Percentiles rank a stretch among this genome's conserved stretches.
Conservation (phyloP, 2,888 invertebrate genomes). For the Unio pictorum region DNA sequence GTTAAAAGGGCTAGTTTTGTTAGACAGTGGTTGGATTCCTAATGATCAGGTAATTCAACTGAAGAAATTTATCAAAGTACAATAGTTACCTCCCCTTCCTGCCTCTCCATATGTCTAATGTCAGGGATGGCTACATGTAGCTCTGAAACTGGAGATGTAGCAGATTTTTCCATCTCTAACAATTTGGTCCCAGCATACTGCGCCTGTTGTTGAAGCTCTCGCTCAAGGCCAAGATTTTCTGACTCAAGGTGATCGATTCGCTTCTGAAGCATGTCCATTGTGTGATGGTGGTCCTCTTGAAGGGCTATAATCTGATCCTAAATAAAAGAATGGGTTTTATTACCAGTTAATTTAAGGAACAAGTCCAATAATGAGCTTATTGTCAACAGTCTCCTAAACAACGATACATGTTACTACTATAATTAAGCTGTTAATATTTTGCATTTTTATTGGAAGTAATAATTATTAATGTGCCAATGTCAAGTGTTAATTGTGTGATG, state of each 20-base stretch:
- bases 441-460: too few relatives aligned
- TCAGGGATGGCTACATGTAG: conserved; percentile 47
- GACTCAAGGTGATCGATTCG: conserved; percentile 71
- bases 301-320: conserved; percentile 72
- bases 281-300: conserved; percentile 70
- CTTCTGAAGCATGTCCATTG: conserved; percentile 69
- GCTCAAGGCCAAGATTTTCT: conserved; percentile 65
- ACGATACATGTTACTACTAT: too few relatives aligned
- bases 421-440: too few relatives aligned
- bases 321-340: conserved; percentile 8
- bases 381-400: too few relatives aligned
- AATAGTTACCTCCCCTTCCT: conserved; percentile 62
- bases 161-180: conserved; percentile 33
- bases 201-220: conserved; percentile 55
- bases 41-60: too few relatives aligned
- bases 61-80: too few relatives aligned
- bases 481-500: too few relatives aligned
- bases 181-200: conserved; percentile 14
- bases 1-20: too few relatives aligned
- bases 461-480: too few relatives aligned
- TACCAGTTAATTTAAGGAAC: neutral
- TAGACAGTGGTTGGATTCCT: too few relatives aligned
- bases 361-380: too few relatives aligned
- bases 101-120: conserved; percentile 57
- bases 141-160: conserved; percentile 39